These are phyloP conservation scores for Batillaria attramentaria DNA, from an alignment of 1,140 invertebrate species.

Conservation along the genomic window DNA sequence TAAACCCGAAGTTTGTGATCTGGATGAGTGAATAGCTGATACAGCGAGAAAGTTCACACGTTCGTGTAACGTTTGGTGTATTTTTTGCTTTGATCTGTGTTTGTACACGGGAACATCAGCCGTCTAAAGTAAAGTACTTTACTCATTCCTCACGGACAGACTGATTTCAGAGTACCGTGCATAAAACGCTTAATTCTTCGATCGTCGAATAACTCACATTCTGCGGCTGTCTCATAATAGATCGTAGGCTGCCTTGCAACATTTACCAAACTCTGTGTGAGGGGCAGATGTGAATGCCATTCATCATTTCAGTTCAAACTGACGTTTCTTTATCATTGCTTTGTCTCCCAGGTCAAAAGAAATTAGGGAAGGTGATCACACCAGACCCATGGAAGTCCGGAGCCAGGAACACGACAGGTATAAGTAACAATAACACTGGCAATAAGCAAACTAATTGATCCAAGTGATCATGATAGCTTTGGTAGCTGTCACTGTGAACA, in stretches of 20 bases:
- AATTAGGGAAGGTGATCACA: constrained; percentile 86
- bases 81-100: background rate
- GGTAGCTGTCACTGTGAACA: too few species aligned
- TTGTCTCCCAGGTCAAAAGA: constrained; percentile 81
- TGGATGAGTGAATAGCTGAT: background rate
- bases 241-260: too few species aligned
- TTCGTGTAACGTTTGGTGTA: background rate
- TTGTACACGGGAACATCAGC: background rate
- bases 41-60: background rate
- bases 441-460: too few species aligned
- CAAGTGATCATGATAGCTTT: too few species aligned
- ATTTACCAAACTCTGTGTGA: background rate
- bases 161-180: background rate
- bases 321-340: background rate
- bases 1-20: background rate
- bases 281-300: background rate
- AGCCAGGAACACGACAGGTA: constrained; percentile 86
- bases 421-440: too few species aligned
- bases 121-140: background rate
- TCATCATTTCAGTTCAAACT: background rate
- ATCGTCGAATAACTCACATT: background rate
- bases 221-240: too few species aligned
- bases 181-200: background rate
- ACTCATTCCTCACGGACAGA: too few species aligned
- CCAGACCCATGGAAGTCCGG: constrained; percentile 97